A percentile compares a stretch with the other conserved stretches of the same genome.
These are phyloP conservation scores for Pristionchus maxplancki DNA, from an alignment of 2,888 invertebrate genomes.

Conservation along the genomic window DNA sequence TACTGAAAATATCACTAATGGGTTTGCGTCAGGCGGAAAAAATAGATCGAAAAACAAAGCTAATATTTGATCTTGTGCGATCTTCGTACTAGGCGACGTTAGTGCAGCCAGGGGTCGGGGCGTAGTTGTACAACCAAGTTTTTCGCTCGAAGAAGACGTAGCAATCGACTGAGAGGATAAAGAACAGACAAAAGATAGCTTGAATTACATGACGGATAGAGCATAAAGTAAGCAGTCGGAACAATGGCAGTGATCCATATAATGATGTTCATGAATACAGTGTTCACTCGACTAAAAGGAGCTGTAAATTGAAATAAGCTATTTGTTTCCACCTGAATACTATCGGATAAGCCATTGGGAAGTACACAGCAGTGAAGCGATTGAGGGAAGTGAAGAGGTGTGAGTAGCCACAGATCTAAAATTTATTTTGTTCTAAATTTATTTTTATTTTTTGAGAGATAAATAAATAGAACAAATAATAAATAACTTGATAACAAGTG, in stretches of 20 bases:
- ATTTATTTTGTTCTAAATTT: too few species aligned
- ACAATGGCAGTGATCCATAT: not conserved
- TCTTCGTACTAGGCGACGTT: not conserved
- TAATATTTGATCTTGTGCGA: too few species aligned
- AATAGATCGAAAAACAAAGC: not conserved
- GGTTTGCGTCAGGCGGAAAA: not conserved
- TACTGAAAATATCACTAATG: not conserved
- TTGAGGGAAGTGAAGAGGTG: not conserved
- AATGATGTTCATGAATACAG: not conserved
- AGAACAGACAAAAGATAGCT: too few species aligned
- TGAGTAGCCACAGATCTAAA: not conserved
- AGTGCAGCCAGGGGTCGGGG: not conserved
- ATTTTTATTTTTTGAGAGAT: too few species aligned
- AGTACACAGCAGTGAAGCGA: not conserved
- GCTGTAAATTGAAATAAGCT: not conserved
- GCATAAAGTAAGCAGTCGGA: not conserved
- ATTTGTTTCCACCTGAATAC: not conserved
- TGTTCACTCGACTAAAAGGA: not conserved
- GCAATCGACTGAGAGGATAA: not conserved
- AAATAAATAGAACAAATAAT: too few species aligned
- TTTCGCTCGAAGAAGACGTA: not conserved
- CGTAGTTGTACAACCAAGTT: not conserved
- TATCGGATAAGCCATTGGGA: not conserved
- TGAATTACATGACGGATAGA: not conserved
- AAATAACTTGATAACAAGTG: not conserved